Evolutionary conservation across 2,113 vertebrate genomes (phyloP).

Genomic region (Taxidea taxus): DNA sequence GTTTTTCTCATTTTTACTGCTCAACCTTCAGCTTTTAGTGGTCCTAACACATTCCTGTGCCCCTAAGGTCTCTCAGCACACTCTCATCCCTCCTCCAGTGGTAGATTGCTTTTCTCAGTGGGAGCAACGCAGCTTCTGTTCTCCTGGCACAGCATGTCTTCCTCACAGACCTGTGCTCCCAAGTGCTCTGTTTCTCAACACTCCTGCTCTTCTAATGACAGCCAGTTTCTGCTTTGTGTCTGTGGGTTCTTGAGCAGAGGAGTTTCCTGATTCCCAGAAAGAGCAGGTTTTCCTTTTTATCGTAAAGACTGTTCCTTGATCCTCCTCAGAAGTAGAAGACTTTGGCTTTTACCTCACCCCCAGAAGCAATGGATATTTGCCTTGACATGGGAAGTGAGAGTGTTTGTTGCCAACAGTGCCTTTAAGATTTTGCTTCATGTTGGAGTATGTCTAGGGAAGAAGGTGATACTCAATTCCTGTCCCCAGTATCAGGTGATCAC

Average conservation of each 20-base stretch:
- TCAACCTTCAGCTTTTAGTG: background rate
- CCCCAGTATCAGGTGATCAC: background rate
- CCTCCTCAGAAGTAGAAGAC: background rate
- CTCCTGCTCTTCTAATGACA: background rate
- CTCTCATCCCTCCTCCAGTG: background rate
- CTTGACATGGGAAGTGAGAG: background rate
- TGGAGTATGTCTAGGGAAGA: background rate
- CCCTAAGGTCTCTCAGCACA: too few relatives aligned
- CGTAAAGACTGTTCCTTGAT: fast-evolving
- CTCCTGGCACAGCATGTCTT: background rate
- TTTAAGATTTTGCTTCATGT: background rate
- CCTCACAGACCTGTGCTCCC: background rate
- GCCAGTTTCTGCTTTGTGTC: background rate
- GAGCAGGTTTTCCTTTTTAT: background rate
- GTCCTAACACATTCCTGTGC: background rate
- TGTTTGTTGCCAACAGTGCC: background rate
- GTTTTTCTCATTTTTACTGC: background rate
- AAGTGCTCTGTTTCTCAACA: background rate
- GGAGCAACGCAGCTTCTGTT: background rate
- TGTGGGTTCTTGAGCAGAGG: background rate
- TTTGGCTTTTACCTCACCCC: background rate
- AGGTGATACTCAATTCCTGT: background rate
- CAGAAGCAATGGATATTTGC: background rate
- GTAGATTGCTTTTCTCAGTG: background rate
- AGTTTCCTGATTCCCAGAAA: background rate